These are phyloP conservation scores for Epinephelus moara DNA, from an alignment of 2,113 vertebrate species.

Conservation along the genomic window DNA sequence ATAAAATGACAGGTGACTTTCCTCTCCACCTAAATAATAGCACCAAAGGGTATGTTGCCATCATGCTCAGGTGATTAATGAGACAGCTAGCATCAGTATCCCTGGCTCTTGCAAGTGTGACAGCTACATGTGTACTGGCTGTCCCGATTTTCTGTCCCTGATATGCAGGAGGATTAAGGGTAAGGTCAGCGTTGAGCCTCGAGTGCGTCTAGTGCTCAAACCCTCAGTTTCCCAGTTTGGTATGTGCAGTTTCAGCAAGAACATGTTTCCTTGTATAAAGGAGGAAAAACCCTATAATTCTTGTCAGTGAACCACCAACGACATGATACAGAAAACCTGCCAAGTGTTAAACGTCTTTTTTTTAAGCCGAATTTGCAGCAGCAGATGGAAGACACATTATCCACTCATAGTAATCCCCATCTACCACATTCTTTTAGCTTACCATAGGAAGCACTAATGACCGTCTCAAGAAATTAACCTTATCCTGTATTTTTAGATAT, in stretches of 20 bases:
- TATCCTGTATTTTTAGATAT: conserved; percentile 54
- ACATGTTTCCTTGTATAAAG: conserved; percentile 67
- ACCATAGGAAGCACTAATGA: conserved; percentile 57
- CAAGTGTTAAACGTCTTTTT: conserved; percentile 73
- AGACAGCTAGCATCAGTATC: not conserved
- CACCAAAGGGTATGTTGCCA: not conserved
- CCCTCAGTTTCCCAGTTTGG: conserved; percentile 46
- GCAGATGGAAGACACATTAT: conserved; percentile 79
- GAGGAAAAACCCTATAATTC: conserved; percentile 70
- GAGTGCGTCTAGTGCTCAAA: conserved; percentile 29
- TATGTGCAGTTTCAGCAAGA: conserved; percentile 69
- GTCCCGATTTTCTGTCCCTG: not conserved
- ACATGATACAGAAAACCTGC: conserved; percentile 61
- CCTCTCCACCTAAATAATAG: not conserved
- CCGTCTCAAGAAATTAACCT: conserved; percentile 55
- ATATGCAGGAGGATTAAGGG: conserved; percentile 15
- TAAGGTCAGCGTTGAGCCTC: conserved; percentile 21
- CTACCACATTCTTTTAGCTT: conserved; percentile 59
- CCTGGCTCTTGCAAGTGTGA: conserved; percentile 1
- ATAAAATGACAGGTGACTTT: conserved; percentile 1
- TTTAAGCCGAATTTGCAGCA: conserved; percentile 50
- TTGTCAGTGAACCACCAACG: conserved; percentile 62
- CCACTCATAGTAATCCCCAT: conserved; percentile 51
- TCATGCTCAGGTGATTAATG: not conserved
- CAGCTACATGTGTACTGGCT: not conserved